Evolutionary conservation across 2,888 invertebrate species (phyloP), one percentile per base, ranked within the genome.

Genomic region (Trichopoda pennipes): DNA sequence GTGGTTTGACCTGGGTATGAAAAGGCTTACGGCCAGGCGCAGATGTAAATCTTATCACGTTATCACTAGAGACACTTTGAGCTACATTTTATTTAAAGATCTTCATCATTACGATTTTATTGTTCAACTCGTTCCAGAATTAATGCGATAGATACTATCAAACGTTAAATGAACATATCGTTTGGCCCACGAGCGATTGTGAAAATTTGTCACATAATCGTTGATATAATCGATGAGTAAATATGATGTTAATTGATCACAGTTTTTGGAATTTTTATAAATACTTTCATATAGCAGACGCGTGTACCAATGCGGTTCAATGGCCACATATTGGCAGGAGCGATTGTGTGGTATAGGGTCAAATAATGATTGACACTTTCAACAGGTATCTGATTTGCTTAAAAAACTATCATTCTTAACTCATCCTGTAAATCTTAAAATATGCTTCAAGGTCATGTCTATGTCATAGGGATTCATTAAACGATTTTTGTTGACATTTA

Each of bases 391-490:
- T 64, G 93, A 92, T 1, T 88, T 86, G 58, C 87, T 88, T 16
- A 89, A 85, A 69, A 81, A 85, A 0, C 76, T 72, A 0, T 81
- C 75, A 9, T 85, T 82, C 16, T 77, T 68, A 3, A 91, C 90
- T 0, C 92, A 91, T 0, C 92, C 92, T 0, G 94, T 93, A 51
- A 94, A 85, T 7, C 90, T 88, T 9, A 94, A 89, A 55, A 96
- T 91, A 84, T 95, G 94, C 60, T 94, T 91, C 0, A 96, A 89
- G 0, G 96, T 96, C 90, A 94, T 93, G 87, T 95, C 94, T 1
- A 96, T 88, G 87, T 96, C 96, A 86, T 94, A 96, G 0, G 96
- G 96, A n/a, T 94, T 95, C 0, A 94, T 93, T 68, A 96, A 90
- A 63, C 94, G 93, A 85, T 94, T 93, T 61, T 93, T 93, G 88